Conservation (phyloP, 2,797 vertebrate species). For the Bradypodion ventrale region DNA sequence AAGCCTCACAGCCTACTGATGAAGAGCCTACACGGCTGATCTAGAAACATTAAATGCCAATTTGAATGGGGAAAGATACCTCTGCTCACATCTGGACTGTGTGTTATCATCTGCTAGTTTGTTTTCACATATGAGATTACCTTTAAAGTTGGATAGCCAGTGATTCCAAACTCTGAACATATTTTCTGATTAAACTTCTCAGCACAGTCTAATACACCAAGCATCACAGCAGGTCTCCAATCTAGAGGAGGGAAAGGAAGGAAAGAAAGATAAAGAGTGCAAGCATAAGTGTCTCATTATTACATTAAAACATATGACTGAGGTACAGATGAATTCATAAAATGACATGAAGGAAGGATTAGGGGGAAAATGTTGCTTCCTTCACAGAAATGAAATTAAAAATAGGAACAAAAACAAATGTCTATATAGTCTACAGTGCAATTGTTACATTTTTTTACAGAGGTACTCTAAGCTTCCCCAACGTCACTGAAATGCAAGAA, state of each 20-base stretch:
- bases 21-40: neutral
- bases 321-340: neutral
- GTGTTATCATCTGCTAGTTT: neutral
- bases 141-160: slow-evolving; percentile 86
- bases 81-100: neutral
- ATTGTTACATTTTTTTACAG: neutral
- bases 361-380: neutral
- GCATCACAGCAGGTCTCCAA: slow-evolving; percentile 87
- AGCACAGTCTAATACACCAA: slow-evolving; percentile 88
- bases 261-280: neutral
- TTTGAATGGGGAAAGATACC: neutral
- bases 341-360: no score
- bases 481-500: neutral
- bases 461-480: neutral
- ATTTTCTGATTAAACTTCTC: slow-evolving; percentile 73
- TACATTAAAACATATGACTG: neutral
- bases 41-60: neutral
- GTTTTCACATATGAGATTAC: slow-evolving; percentile 57
- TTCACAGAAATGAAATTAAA: neutral
- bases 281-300: neutral
- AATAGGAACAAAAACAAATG: neutral
- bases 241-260: slow-evolving; percentile 67
- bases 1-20: neutral
- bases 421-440: neutral
- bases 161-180: slow-evolving; percentile 78